Evolutionary conservation across 2,888 invertebrate genomes (phyloP), one percentile per base, ranked within the genome.

Genomic region (Lasioglossum villosulum): DNA sequence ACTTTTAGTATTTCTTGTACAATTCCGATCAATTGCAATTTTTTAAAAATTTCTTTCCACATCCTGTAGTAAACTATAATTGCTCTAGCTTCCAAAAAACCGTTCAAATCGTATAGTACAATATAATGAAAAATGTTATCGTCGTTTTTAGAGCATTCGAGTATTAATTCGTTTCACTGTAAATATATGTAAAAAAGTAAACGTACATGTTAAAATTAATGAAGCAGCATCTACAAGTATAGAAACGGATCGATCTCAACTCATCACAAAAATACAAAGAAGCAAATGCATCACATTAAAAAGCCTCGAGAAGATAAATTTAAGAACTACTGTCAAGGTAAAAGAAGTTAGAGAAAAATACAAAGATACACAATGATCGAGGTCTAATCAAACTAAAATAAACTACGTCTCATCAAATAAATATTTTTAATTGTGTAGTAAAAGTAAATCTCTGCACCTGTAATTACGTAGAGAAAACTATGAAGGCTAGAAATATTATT

Each of bases 281-380:
- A 66, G 66, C 66, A 66, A 66, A 34, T 66, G 34, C 66, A 34
- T 66, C 2, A 34, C 66, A 34, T 66, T 34, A 34, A 34, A 34
- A 66, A 66, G 66, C 66, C 66, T 66, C 23, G 34, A 66, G 8
- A 34, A 59, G 59, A 59, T 59, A 27, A 34, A 66, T 66, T 66
- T 3, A 34, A 66, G 30, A 66, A 66, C 66, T 66, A 66, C 66
- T 34, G 66, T 19, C 66, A 66, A 66, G 30, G 34, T 34, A 34
- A 66, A 66, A 66, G 34, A 66, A 66, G 66, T 66, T 34, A 34
- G 8, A 66, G 66, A 34, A 34, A 66, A 66, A 52, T 52, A 23
- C 23, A 52, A 52, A 66, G 16, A 66, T 34, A 66, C 16, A 66
- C 34, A 10, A 34, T 23, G 34, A 34, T 34, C 19, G 34, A 19